Conservation (phyloP, 2,797 vertebrate species). For the Gymnoscopelus microlampas region DNA sequence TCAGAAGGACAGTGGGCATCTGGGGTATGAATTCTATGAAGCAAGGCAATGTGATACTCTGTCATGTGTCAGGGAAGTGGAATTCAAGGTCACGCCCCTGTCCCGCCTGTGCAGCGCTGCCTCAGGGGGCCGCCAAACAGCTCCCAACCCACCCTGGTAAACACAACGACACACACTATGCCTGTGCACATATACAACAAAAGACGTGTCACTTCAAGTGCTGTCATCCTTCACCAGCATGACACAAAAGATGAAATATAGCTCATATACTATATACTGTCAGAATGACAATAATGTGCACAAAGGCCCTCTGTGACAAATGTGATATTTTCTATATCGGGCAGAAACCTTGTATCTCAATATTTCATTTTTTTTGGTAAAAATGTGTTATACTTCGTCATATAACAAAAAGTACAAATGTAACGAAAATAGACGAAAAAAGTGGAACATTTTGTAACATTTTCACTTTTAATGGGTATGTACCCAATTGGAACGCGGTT, state of each 20-base stretch:
- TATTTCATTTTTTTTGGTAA: too few species aligned
- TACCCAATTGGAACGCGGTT: too few species aligned
- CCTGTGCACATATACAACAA: constrained; percentile 34
- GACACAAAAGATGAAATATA: constrained; percentile 49
- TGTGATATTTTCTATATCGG: constrained; percentile 43
- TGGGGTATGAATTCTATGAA: constrained; percentile 4
- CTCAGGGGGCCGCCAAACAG: constrained; percentile 40
- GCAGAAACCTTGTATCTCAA: too few species aligned
- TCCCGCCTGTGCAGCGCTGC: constrained; percentile 24
- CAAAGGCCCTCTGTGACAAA: constrained; percentile 23
- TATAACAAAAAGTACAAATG: too few species aligned
- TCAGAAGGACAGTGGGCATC: constrained; percentile 10
- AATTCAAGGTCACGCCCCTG: constrained; percentile 35
- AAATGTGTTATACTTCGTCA: too few species aligned
- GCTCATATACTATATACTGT: constrained; percentile 35
- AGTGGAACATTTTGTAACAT: too few species aligned
- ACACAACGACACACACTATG: constrained; percentile 50
- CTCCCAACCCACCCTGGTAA: constrained; percentile 56
- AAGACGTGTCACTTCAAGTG: constrained; percentile 48
- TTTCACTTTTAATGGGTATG: too few species aligned
- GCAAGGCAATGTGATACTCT: constrained; percentile 6
- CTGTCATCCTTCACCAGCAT: constrained; percentile 57
- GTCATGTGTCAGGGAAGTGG: constrained; percentile 20
- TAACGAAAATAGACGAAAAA: too few species aligned
- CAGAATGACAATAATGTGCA: constrained; percentile 38